Base-by-base conservation (phyloP, 2,113 vertebrate species). In the Laticauda colubrina region DNA sequence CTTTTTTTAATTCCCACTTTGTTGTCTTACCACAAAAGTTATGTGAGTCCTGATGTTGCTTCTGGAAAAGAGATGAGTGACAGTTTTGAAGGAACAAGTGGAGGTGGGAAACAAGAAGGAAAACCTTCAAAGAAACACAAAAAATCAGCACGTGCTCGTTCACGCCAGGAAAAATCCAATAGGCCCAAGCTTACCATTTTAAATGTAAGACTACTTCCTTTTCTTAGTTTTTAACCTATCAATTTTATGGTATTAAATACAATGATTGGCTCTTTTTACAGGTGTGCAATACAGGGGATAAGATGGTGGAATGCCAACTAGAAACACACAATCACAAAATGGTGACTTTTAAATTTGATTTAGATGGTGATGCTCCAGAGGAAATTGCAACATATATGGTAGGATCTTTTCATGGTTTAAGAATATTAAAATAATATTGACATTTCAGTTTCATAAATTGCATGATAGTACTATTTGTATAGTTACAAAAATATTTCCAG, bases 271-370 rank as follows among this genome's bases (percentile, higher is more conserved):
- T 91, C 45, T 3, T 86, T 39, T 85, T 53, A 15, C 95, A 99
- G 99, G 99, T 99, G 26, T 98, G 98, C 93, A 98, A 99, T 97
- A 99, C 98, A 0, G 99, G 99, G 0, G 99, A 99, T 97, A 99
- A 99, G 97, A 99, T 99, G 99, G 99, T 99, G 34, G 99, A 99
- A 96, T 99, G 99, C 93, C 99, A 99, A 95, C 97, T 99, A 88
- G 99, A 99, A 95, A 99, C 99, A 3, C 99, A 99, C 96, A 99
- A 99, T 96, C 99, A 99, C 97, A 99, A 99, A 97, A 99, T 99
- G 99, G 99, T 99, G 96, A 99, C 99, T 0, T 99, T 99, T 96
- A 99, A 99, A 96, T 99, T 99, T 89, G 99, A 99, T 95, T 97
- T 99, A 95, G 99, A 99, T n/a, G 99, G 99, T 43, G 99, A 99